A percentile compares a stretch with the other conserved stretches of the same genome.
phyloP scores from a whole-genome alignment of 2,888 invertebrate species.

The Phytoseiulus persimilis region DNA sequence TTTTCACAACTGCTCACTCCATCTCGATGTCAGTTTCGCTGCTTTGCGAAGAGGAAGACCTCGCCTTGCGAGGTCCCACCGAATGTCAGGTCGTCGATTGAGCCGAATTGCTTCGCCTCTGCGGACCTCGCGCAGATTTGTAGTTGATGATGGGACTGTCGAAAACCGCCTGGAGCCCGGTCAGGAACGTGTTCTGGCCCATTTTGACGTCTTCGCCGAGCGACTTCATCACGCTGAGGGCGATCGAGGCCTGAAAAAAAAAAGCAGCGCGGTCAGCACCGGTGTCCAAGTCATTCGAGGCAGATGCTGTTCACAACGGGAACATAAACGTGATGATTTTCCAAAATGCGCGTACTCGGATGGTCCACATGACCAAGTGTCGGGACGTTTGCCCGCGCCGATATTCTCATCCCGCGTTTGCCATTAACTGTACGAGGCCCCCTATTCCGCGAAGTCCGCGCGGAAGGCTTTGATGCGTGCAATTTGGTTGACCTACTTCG shows the following conservation, averaged over 20 bases:
- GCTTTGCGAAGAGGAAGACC: not conserved
- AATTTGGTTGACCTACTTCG: too few relatives aligned
- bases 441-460: too few relatives aligned
- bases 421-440: too few relatives aligned
- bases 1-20: not conserved
- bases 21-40: not conserved
- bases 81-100: not conserved
- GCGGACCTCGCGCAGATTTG: not conserved
- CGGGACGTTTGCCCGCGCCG: too few relatives aligned
- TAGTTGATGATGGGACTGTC: constrained; percentile 42
- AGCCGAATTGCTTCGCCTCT: not conserved
- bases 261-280: not conserved
- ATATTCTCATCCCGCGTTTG: too few relatives aligned
- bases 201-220: constrained; percentile 42
- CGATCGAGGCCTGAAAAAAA: constrained; percentile 43
- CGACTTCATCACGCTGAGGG: constrained; percentile 44
- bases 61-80: not conserved
- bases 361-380: too few relatives aligned
- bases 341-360: too few relatives aligned
- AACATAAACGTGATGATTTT: too few relatives aligned
- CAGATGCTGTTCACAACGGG: too few relatives aligned
- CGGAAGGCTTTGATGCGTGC: too few relatives aligned
- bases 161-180: constrained; percentile 44
- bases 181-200: constrained; percentile 44
- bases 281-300: too few relatives aligned